Evolutionary conservation across 2,888 invertebrate genomes (phyloP).

Genomic region (Temnothorax ravouxi): DNA sequence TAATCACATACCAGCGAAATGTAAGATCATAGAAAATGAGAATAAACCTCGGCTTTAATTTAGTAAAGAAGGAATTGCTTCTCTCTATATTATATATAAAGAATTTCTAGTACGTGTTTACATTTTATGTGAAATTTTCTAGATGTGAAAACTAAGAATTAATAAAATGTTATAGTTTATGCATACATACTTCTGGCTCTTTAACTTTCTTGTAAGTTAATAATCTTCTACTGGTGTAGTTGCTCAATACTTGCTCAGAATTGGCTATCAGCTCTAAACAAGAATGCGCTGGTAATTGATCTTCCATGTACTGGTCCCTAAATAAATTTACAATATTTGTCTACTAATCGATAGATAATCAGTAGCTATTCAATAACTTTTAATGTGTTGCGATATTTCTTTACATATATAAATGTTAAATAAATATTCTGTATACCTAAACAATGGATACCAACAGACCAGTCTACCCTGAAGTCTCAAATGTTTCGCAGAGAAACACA

Average conservation of each 20-base stretch:
- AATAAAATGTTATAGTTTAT: neutral
- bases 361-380: neutral
- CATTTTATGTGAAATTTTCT: neutral
- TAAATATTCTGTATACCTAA: conserved; percentile 88
- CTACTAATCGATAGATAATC: neutral
- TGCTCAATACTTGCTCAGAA: conserved; percentile 95
- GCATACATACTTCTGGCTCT: conserved; percentile 86
- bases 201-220: conserved; percentile 94
- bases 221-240: conserved; percentile 93
- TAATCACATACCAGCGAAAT: neutral
- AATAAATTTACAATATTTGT: conserved; percentile 64
- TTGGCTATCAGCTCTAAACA: conserved; percentile 93
- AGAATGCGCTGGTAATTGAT: conserved; percentile 93
- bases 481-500: conserved; percentile 93
- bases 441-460: conserved; percentile 98
- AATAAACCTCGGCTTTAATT: neutral
- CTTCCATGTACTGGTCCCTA: conserved; percentile 91
- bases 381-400: neutral
- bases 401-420: neutral
- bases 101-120: neutral
- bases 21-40: neutral
- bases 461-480: conserved; percentile 92
- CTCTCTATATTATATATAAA: neutral
- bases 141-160: neutral
- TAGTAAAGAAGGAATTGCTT: neutral